These are phyloP conservation scores for Apodemia duryi DNA, from an alignment of 2,888 invertebrate genomes.

Conservation along the genomic window DNA sequence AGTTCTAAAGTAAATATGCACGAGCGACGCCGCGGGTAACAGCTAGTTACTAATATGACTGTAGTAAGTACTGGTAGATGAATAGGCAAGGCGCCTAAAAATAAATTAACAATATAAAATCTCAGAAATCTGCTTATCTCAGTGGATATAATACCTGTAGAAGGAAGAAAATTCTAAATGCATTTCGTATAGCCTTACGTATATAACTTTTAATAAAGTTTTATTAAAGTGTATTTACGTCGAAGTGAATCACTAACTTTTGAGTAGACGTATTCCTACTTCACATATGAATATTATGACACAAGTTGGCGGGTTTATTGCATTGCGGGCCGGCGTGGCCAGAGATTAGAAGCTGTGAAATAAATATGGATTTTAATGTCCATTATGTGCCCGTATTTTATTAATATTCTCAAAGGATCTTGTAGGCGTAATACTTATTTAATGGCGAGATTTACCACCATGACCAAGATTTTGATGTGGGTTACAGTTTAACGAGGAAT, in stretches of 20 bases:
- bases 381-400: constrained; percentile 9
- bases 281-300: constrained; percentile 70
- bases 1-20: too few relatives aligned
- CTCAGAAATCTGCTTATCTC: background rate
- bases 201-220: constrained; percentile 27
- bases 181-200: constrained; percentile 14
- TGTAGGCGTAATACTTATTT: background rate
- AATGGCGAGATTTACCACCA: too few relatives aligned
- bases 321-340: constrained; percentile 61
- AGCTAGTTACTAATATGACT: too few relatives aligned
- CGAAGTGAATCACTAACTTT: constrained; percentile 51
- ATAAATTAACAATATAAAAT: background rate
- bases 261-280: constrained; percentile 50
- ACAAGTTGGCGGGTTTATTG: constrained; percentile 68
- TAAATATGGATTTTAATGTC: constrained; percentile 41
- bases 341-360: constrained; percentile 49
- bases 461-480: too few relatives aligned
- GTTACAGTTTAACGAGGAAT: too few relatives aligned
- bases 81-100: too few relatives aligned
- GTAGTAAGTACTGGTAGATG: too few relatives aligned
- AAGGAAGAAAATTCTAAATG: constrained; percentile 19
- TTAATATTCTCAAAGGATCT: constrained; percentile 16
- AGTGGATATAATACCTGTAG: background rate
- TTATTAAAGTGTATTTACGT: constrained; percentile 32
- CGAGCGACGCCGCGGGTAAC: too few relatives aligned